A percentile compares a stretch with the other conserved stretches of the same genome.
phyloP scores from a whole-genome alignment of 2,113 vertebrate genomes.

The Cyanoderma ruficeps region DNA sequence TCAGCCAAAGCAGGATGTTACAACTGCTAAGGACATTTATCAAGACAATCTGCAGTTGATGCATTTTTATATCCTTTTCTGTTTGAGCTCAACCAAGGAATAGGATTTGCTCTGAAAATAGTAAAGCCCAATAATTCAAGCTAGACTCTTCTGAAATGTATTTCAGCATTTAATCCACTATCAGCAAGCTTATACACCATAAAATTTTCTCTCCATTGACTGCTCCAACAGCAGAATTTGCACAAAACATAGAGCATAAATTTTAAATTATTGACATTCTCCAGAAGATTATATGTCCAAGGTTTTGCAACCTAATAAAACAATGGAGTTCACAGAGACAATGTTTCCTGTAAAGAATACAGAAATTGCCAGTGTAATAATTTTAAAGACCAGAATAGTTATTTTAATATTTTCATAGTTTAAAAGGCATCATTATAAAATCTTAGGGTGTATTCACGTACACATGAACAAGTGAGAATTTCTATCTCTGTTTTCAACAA shows the following conservation, averaged over 20 bases:
- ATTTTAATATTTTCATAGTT: background rate
- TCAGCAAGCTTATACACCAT: background rate
- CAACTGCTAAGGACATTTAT: background rate
- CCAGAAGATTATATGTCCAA: background rate
- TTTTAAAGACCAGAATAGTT: background rate
- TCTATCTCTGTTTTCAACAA: background rate
- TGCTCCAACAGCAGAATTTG: background rate
- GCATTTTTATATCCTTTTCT: background rate
- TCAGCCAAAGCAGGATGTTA: background rate
- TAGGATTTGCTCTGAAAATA: background rate
- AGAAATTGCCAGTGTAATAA: background rate
- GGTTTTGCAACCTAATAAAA: background rate
- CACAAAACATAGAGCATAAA: background rate
- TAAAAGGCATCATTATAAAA: background rate
- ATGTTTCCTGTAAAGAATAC: background rate
- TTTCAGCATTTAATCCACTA: slow-evolving; percentile 11
- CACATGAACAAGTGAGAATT: background rate
- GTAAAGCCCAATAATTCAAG: background rate
- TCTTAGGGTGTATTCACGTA: background rate
- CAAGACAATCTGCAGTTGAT: background rate
- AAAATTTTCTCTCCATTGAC: background rate
- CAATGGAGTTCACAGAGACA: background rate
- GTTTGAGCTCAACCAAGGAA: background rate
- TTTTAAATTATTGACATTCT: background rate
- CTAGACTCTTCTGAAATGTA: background rate